phyloP scores from a whole-genome alignment of 2,888 invertebrate genomes.

The Agrochola lychnidis region DNA sequence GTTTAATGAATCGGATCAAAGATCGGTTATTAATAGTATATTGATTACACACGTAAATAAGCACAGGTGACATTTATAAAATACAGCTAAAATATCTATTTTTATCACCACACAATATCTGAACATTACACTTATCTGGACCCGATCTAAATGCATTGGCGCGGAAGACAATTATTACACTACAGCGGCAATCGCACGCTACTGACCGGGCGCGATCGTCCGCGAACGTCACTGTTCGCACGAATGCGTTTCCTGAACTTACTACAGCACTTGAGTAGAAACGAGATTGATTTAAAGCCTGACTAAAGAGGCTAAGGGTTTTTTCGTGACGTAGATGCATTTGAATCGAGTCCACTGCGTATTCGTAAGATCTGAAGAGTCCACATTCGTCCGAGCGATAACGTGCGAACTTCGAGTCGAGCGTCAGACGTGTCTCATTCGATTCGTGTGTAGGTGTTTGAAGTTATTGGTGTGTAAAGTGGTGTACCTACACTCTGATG shows the following conservation, averaged over 20 bases:
- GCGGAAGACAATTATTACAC: slow-evolving; percentile 35
- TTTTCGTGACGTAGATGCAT: neutral
- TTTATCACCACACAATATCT: neutral
- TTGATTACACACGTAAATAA: neutral
- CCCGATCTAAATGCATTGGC: slow-evolving; percentile 10
- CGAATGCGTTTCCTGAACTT: slow-evolving; percentile 46
- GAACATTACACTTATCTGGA: neutral
- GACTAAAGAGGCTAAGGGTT: neutral
- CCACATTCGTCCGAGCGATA: neutral
- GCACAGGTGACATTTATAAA: neutral
- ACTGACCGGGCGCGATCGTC: slow-evolving; percentile 25
- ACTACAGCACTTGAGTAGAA: slow-evolving; percentile 12
- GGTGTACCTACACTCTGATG: neutral
- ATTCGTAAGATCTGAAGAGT: neutral
- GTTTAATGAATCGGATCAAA: slow-evolving; percentile 37
- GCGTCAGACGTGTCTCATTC: slow-evolving; percentile 23
- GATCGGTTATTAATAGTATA: slow-evolving; percentile 8
- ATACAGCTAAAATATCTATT: neutral
- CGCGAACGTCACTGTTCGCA: slow-evolving; percentile 34
- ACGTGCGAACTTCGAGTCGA: slow-evolving; percentile 14
- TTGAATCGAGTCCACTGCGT: neutral
- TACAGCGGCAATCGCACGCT: slow-evolving; percentile 22
- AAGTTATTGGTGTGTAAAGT: slow-evolving; percentile 11
- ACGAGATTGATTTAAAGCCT: slow-evolving; percentile 2
- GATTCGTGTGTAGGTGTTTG: slow-evolving; percentile 27